These are phyloP conservation scores for Thecophora atra DNA, from an alignment of 2,888 invertebrate genomes.

Conservation along the genomic window DNA sequence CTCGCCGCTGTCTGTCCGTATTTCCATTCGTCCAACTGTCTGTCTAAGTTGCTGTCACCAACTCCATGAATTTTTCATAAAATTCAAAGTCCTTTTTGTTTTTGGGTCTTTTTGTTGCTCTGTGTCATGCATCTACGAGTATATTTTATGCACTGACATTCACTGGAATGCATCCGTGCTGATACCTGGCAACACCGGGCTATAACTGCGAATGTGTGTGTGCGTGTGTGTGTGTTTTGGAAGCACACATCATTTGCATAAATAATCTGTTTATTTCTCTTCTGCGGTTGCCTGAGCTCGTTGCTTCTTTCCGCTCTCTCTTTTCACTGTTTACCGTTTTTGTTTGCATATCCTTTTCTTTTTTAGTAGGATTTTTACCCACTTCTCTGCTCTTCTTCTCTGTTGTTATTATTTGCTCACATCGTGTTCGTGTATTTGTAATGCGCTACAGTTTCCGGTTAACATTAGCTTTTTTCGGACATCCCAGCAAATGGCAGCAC, in stretches of 20 bases:
- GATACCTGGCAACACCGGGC: neutral
- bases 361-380: too few relatives aligned
- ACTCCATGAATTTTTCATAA: conserved; percentile 29
- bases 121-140: too few relatives aligned
- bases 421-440: neutral
- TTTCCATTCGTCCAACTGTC: neutral
- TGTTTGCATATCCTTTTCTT: conserved; percentile 1
- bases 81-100: neutral
- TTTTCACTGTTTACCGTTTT: too few relatives aligned
- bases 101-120: too few relatives aligned
- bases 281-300: neutral
- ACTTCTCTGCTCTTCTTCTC: too few relatives aligned
- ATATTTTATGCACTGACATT: conserved; percentile 19
- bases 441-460: conserved; percentile 25
- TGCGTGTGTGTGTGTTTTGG: conserved; percentile 13
- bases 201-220: neutral
- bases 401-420: too few relatives aligned
- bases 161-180: neutral
- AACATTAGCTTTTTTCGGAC: neutral
- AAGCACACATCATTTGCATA: conserved; percentile 27
- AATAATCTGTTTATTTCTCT: conserved; percentile 33
- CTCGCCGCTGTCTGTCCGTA: neutral
- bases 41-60: conserved; percentile 19
- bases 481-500: too few relatives aligned
- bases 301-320: neutral